A percentile compares a stretch with the other conserved stretches of the same genome.
phyloP scores from a whole-genome alignment of 2,888 invertebrate genomes.

The Gymnoscelis rufifasciata region DNA sequence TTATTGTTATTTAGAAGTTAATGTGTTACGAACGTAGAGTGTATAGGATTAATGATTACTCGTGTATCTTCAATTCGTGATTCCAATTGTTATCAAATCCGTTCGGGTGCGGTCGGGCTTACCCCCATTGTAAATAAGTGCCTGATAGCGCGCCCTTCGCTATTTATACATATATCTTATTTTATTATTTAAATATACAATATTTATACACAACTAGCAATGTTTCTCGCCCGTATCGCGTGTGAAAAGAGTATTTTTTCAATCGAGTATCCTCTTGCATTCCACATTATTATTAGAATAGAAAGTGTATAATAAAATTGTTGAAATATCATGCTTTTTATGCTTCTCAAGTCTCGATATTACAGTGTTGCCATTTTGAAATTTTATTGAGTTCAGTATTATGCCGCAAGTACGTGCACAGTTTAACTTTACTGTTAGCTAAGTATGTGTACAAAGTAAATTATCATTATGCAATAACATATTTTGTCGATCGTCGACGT shows the following conservation, averaged over 20 bases:
- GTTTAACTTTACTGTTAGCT: slow-evolving; percentile 14
- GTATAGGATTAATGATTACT: slow-evolving; percentile 45
- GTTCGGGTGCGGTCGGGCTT: slow-evolving; percentile 14
- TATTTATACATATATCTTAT: slow-evolving; percentile 43
- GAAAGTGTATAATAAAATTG: slow-evolving; percentile 31
- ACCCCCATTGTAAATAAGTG: slow-evolving; percentile 38
- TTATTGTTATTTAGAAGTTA: slow-evolving; percentile 39
- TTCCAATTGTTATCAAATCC: slow-evolving; percentile 38
- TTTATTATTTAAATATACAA: slow-evolving; percentile 39
- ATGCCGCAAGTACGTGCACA: slow-evolving; percentile 28
- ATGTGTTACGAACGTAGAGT: slow-evolving; percentile 48
- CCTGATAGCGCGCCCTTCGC: slow-evolving; percentile 37
- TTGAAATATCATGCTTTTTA: slow-evolving; percentile 37
- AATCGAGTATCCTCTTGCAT: slow-evolving; percentile 65
- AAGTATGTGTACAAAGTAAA: slow-evolving; percentile 42
- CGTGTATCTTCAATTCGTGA: slow-evolving; percentile 47
- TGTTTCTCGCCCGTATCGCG: slow-evolving; percentile 47
- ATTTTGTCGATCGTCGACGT: slow-evolving; percentile 31
- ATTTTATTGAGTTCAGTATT: slow-evolving; percentile 51
- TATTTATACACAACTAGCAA: slow-evolving; percentile 55
- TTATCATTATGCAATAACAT: slow-evolving; percentile 42
- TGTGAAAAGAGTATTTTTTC: slow-evolving; percentile 36
- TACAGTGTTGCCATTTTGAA: slow-evolving; percentile 30
- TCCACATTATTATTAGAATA: slow-evolving; percentile 63
- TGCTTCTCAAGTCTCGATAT: slow-evolving; percentile 39